Percentiles rank a stretch among this genome's conserved stretches.
Conservation (phyloP, 1,140 invertebrate genomes). For the Tetragnatha versicolor region DNA sequence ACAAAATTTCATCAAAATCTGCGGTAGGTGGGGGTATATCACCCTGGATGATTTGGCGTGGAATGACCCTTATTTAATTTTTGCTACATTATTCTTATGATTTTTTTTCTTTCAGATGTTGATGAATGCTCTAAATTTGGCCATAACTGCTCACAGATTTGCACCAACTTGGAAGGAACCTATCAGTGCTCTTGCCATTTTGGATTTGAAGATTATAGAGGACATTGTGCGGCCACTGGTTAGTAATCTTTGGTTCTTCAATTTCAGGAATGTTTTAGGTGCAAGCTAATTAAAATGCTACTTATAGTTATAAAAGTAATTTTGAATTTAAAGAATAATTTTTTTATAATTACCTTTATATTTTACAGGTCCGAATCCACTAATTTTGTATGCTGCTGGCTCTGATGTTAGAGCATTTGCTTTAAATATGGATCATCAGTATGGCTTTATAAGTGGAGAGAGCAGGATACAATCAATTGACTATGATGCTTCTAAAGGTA, state of each 20-base stretch:
- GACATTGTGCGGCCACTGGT: slow-evolving; percentile 59
- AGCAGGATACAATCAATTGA: slow-evolving; percentile 88
- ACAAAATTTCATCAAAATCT: too few species aligned
- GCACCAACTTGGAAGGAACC: slow-evolving; percentile 89
- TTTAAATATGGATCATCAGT: slow-evolving; percentile 61
- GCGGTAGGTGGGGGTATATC: too few species aligned
- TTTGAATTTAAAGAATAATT: too few species aligned
- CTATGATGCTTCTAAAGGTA: slow-evolving; percentile 73
- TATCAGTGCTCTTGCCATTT: slow-evolving; percentile 85
- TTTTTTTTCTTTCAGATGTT: slow-evolving; percentile 71
- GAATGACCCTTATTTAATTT: too few species aligned
- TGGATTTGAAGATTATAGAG: slow-evolving; percentile 72
- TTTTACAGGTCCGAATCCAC: slow-evolving; percentile 45
- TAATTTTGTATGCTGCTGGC: slow-evolving; percentile 72
- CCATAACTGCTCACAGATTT: slow-evolving; percentile 91
- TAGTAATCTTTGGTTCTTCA: slow-evolving; percentile 77
- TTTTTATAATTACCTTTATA: too few species aligned
- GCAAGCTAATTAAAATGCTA: too few species aligned
- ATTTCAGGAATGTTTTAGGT: too few species aligned
- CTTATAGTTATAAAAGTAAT: too few species aligned
- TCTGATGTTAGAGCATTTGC: slow-evolving; percentile 83
- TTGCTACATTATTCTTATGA: too few species aligned
- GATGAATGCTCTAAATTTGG: slow-evolving; percentile 83
- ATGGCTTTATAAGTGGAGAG: slow-evolving; percentile 76
- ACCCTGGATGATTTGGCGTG: too few species aligned